Base-by-base conservation (phyloP, 1,140 invertebrate species). In the Neotoxoptera formosana region DNA sequence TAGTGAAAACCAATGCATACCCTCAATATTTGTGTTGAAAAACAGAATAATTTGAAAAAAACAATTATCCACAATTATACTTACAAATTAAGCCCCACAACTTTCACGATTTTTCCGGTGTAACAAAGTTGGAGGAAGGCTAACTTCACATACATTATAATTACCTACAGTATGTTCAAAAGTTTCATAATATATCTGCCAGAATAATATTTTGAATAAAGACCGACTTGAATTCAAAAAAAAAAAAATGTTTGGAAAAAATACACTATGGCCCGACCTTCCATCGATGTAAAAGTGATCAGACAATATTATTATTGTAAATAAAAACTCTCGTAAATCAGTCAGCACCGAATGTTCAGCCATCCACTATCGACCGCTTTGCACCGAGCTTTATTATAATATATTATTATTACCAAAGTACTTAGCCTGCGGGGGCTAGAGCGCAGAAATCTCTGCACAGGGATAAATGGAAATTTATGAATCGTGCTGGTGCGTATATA, bases 381-480 rank as follows among this genome's bases (percentile, higher is more conserved):
- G 11, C 30, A 17, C 60, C 30, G 60, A 67, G 60, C 60, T 67
- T 67, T n/a, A 67, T n/a, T 67, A n/a, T n/a, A 67, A 67, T 67
- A 67, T 67, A 67, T 67, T 67, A 67, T 56, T 67, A 67, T 67
- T 67, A 67, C 60, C 30, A 67, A 67, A 67, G 60, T n/a, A 67
- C 60, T 67, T 67, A 67, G 30, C 30, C 14, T 41, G 41, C 41
- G 4, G 25, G 14, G 60, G 30, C 60, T n/a, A 67, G n/a, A n/a
- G 4, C 60, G 30, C 17, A n/a, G 30, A 67, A 67, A 67, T 67
- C 60, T n/a, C 30, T 67, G 60, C 30, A 67, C 3, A 67, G 30
- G 30, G 14, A 67, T 67, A 67, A 67, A 67, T 67, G 30, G 30
- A 67, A n/a, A 67, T 67, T 67, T 67, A 67, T 67, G 30, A 67